Evolutionary conservation across 1,140 invertebrate genomes (phyloP), one percentile per base, ranked within the genome.

Genomic region (Camponotus floridanus): DNA sequence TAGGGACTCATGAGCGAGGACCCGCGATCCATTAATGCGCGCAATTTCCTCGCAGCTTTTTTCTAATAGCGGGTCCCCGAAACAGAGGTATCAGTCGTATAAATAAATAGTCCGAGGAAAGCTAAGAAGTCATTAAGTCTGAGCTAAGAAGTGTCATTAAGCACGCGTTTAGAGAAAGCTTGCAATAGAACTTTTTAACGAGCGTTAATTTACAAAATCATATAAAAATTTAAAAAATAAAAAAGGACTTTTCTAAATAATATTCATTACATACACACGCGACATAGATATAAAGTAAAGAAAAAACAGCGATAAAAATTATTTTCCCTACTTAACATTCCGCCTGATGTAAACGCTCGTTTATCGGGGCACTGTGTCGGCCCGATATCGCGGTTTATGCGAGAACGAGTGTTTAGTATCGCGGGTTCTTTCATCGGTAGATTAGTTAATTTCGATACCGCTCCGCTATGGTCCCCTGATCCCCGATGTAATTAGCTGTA

Each of bases 401-500:
- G 68, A 78, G 73, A 39, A 42, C 21, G 84, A 74, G 71, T 78
- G 88, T 88, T 90, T 88, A 88, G 88, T 57, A 62, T 67, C 83
- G 79, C 55, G 21, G 74, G 65, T 93, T 93, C 92, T 93, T 93
- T 93, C 91, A 91, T 90, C 86, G 85, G 73, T 88, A 89, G 91
- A 92, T 92, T 92, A 92, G 92, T 92, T 93, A 93, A 93, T 93
- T 93, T 92, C 89, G 86, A 85, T 85, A 33, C 70, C 67, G 86
- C 89, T 86, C 86, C 86, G 84, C 71, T 62, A 21, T 31, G 31
- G 87, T 92, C 92, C 91, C 92, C 26, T 85, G 65, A 91, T 92
- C 91, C 92, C 92, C 76, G 90, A 92, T 85, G 92, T 92, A 92
- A 93, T 93, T 93, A 93, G 92, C 89, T 81, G 88, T 86, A 93